Percentiles rank a stretch among this genome's conserved stretches.
Evolutionary conservation across 2,797 vertebrate genomes (phyloP).

Genomic region (Podarcis lilfordi): DNA sequence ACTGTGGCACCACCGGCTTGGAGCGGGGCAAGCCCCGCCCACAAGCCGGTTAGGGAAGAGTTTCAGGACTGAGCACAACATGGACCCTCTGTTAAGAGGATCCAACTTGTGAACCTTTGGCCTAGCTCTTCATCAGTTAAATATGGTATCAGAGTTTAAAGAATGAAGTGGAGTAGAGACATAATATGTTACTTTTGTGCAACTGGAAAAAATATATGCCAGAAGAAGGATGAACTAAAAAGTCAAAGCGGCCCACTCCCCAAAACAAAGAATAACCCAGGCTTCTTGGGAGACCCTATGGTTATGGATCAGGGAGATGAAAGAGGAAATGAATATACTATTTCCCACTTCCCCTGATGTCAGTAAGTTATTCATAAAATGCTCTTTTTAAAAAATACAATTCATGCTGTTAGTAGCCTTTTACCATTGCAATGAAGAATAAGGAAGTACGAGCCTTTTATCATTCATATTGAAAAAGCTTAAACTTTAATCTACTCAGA

Average conservation of each 20-base stretch:
- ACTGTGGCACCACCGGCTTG: too few relatives aligned
- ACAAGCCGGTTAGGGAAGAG: too few relatives aligned
- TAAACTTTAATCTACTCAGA: constrained; percentile 51
- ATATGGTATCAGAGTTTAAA: not conserved
- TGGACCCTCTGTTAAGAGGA: too few relatives aligned
- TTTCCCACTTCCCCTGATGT: constrained; percentile 47
- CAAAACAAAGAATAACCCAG: constrained; percentile 37
- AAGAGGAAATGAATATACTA: constrained; percentile 48
- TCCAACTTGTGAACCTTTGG: too few relatives aligned
- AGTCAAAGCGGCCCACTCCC: constrained; percentile 43
- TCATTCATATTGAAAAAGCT: constrained; percentile 38
- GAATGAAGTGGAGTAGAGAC: constrained; percentile 5
- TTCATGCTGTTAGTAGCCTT: constrained; percentile 56
- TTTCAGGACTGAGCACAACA: too few relatives aligned
- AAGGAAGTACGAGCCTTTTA: constrained; percentile 31
- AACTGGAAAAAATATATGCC: not conserved
- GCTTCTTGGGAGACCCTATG: constrained; percentile 28
- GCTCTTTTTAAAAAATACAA: constrained; percentile 58
- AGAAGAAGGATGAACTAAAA: constrained; percentile 55
- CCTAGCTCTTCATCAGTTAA: too few relatives aligned
- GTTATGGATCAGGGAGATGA: constrained; percentile 51
- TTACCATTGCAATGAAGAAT: constrained; percentile 47
- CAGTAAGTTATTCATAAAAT: constrained; percentile 51
- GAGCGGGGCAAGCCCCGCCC: too few relatives aligned
- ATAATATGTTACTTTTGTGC: constrained; percentile 36